Base-by-base conservation (phyloP, 2,113 vertebrate genomes). In the Rhabdornis inornatus region DNA sequence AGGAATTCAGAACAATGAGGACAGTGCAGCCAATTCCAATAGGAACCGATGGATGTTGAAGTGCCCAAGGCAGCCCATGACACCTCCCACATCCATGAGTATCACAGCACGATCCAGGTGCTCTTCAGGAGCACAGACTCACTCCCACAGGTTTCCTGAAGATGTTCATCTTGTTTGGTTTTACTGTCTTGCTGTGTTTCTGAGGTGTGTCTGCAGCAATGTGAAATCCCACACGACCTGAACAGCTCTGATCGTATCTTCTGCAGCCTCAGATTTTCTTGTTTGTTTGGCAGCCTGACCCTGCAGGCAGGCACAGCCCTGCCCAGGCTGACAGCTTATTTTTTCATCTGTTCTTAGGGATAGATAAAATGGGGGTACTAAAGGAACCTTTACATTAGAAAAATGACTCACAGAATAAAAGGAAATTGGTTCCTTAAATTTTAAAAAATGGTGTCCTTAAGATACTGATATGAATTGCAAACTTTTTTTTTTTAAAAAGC, bases 341-440 rank as follows among this genome's bases (percentile, higher is more conserved):
- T 77, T 45, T 61, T 24, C 20, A 69, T 70, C 39, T 87, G 19
- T 39, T 76, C 64, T 91, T 12, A 35, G 8, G 37, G 69, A 72
- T 2, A 77, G 75, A 78, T 61, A 28, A 78, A 95, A 60, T 44
- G 9, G 37, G 13, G 31, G 6, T 27, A 61, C 19, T 40, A 55
- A 33, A 76, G 66, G n/a, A 71, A 86, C 17, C 21, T 61, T 47
- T 52, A 82, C 21, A 40, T 82, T 25, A 87, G 66, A 92, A 94
- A 91, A 95, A 59, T 15, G 30, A 90, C 33, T 85, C 61, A 6
- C 7, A 21, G 33, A 72, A 77, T 70, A 69, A 95, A 94, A 97
- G n/a, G 59, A 81, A 95, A 79, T 3, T 0, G 2, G 33, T 83
- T 83, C 50, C 82, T 87, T 65, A 66, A 55, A 55, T 65, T 22